Evolutionary conservation across 2,797 vertebrate genomes (phyloP).

Genomic region (Fistularia tabacaria): DNA sequence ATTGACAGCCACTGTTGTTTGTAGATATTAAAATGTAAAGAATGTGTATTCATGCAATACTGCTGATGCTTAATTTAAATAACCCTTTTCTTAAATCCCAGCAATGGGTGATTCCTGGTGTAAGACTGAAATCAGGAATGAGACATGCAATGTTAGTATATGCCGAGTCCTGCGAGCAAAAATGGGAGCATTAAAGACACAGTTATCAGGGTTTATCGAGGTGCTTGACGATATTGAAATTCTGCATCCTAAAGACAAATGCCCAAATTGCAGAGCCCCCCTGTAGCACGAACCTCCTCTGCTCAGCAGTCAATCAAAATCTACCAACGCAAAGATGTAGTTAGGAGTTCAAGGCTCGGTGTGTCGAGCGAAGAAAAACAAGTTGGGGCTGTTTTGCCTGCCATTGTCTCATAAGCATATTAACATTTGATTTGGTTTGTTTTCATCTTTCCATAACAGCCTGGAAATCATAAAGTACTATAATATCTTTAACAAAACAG

Average conservation of each 20-base stretch:
- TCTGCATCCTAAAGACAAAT: constrained; percentile 23
- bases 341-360: constrained; percentile 2
- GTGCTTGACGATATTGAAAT: constrained; percentile 33
- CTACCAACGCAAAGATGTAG: constrained; percentile 15
- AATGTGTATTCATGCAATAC: no score
- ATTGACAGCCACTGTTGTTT: no score
- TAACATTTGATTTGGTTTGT: constrained; percentile 29
- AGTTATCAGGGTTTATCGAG: constrained; percentile 35
- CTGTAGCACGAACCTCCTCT: constrained; percentile 26
- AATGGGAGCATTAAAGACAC: constrained; percentile 16
- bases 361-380: constrained; percentile 33
- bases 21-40: no score
- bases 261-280: constrained; percentile 27
- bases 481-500: no score
- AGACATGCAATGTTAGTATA: constrained; percentile 10
- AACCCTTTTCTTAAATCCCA: no score
- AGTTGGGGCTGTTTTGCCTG: constrained; percentile 34
- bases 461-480: no score
- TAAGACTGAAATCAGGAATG: constrained; percentile 18
- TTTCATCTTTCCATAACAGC: constrained; percentile 6
- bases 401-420: constrained; percentile 31
- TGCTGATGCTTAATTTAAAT: no score
- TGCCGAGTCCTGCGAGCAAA: constrained; percentile 10
- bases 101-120: background rate
- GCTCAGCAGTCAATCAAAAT: constrained; percentile 33